Evolutionary conservation across 2,797 vertebrate species (phyloP), one percentile per base, ranked within the genome.

Genomic region (Champsocephalus gunnari): DNA sequence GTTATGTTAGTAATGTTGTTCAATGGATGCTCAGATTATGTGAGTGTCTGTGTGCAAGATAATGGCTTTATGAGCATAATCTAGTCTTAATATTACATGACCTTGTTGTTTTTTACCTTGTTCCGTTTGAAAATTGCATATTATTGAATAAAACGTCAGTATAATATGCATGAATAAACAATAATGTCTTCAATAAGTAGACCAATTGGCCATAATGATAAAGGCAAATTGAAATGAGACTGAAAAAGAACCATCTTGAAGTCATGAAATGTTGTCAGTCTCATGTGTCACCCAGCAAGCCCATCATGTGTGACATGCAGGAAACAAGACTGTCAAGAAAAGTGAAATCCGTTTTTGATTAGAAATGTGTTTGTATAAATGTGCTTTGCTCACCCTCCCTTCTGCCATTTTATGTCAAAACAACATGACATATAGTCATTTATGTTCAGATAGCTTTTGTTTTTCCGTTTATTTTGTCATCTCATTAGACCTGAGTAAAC

Each of bases 1-100:
- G 28, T 28, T 28, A 28, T 5, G 28, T 5, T 28, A 28, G 28
- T 28, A 5, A 87, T 86, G 44, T 74, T 51, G 66, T 68, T 79
- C 62, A 43, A 32, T 50, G 71, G 59, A 75, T 50, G 54, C 47
- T 79, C 61, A 54, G 60, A 72, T 76, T 79, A 32, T 60, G 57
- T 49, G 41, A 80, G 51, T 44, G 12, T 63, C 12, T 63, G 62
- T 79, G 60, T 60, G 57, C 47, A 32, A 83, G 85, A 87, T 84
- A 81, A 70, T 55, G 45, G 59, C 66, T 77, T 80, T 87, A 90
- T 84, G 83, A 90, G 80, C 71, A 75, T 66, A 66, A 63, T 82
- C 88, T 74, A 56, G 57, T 64, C 73, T 73, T 80, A 59, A 34
- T 79, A 56, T 75, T 81, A 79, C 73, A 64, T 85, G 72, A 86